phyloP scores from a whole-genome alignment of 2,888 invertebrate species.

The Oxystoma pomonae region DNA sequence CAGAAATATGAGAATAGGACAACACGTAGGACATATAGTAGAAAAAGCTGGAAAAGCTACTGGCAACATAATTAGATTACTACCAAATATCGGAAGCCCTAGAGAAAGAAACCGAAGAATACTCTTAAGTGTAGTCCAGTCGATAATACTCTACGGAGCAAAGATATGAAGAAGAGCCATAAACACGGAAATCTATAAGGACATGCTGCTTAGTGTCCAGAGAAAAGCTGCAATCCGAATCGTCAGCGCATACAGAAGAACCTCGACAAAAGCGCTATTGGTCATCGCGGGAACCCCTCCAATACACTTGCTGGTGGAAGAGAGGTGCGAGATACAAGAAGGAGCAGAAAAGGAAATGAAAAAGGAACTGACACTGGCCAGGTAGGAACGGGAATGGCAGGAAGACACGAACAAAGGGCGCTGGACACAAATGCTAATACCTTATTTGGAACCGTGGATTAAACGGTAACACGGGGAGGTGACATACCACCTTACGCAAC shows the following conservation, averaged over 20 bases:
- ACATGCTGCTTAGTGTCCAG: slow-evolving; percentile 8
- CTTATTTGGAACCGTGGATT: slow-evolving; percentile 7
- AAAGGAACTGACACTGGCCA: neutral
- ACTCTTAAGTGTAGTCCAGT: too few relatives aligned
- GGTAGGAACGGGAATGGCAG: slow-evolving; percentile 3
- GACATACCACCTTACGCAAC: too few relatives aligned
- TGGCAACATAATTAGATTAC: too few relatives aligned
- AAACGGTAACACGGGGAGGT: neutral
- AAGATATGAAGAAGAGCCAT: too few relatives aligned
- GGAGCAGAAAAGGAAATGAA: neutral
- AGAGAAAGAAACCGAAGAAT: too few relatives aligned
- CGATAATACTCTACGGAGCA: too few relatives aligned
- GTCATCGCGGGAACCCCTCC: too few relatives aligned
- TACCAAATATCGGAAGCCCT: too few relatives aligned
- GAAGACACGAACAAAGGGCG: neutral
- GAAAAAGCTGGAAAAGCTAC: too few relatives aligned
- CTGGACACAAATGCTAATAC: slow-evolving; percentile 9
- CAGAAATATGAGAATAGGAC: neutral
- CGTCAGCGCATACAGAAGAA: slow-evolving; percentile 11
- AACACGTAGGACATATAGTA: slow-evolving; percentile 8
- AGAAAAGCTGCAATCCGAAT: slow-evolving; percentile 11
- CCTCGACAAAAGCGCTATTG: slow-evolving; percentile 12
- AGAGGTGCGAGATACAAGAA: too few relatives aligned
- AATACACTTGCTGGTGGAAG: too few relatives aligned
- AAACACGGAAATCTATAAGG: slow-evolving; percentile 1